Base-by-base conservation (phyloP, 2,797 vertebrate species). In the Jordanella pulchra region DNA sequence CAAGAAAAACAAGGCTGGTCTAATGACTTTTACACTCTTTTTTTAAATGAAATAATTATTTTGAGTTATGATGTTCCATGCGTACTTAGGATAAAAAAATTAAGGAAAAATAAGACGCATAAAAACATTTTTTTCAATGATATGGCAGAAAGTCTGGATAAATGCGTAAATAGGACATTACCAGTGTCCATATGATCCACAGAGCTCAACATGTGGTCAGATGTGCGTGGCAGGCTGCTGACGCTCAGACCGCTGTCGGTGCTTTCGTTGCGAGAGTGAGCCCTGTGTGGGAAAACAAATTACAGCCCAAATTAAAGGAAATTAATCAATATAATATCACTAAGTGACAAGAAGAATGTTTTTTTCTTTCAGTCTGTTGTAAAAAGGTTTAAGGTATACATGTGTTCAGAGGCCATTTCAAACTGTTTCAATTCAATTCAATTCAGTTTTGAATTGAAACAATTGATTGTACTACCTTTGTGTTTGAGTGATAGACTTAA, bases 171-270 rank as follows among this genome's bases (percentile, higher is more conserved):
- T n/a, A n/a, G n/a, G n/a, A 27, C 30, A 2, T 86, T 84, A 97
- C 97, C 97, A 89, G 96, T 98, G 84, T 98, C 97, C 97, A 98
- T 98, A 87, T 97, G 97, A 87, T 98, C 97, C 82, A 97, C 95
- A 51, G 96, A 95, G 94, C 96, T 97, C 79, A 98, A 81, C 93
- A 98, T 95, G 92, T 97, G 96, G 81, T 98, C 97, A 0, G 97
- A 96, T 0, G 97, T 96, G 75, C 96, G 95, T 60, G 97, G 96
- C 68, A 98, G 93, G 80, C 97, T 97, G 94, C 97, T 98, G 95
- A 97, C 96, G 76, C 97, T 97, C 69, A 98, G 93, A 42, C 97
- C 97, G 0, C 97, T 97, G 84, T 98, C 97, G 2, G 97, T 97
- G 84, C 97, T 98, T 91, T 98, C 97, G 3, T 98, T 97, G 80